Base-by-base conservation (phyloP, 2,888 invertebrate species). In the Caenorhabditis panamensis region DNA sequence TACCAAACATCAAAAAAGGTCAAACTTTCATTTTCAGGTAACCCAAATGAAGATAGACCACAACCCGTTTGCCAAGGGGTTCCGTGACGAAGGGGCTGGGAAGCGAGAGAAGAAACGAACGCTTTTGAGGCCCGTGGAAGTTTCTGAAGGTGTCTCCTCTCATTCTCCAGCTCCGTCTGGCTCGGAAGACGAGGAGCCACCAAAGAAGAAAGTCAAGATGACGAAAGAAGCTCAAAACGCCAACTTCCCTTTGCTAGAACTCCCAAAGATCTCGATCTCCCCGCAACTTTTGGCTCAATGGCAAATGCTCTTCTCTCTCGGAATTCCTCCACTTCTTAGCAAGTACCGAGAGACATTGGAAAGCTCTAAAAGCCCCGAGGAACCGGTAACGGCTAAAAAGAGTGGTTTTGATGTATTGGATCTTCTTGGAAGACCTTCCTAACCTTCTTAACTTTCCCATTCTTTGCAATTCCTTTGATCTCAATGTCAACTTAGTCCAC, bases 21-120 rank as follows among this genome's bases (percentile, higher is more conserved):
- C n/a, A n/a, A n/a, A n/a, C 16, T 16, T 28, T 36, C 16, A 26
- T 26, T 94, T 93, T 31, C 94, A 97, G 97, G 97, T 97, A 91
- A 97, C 97, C 84, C 96, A 97, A 92, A 93, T 97, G 92, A 97
- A 97, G 93, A 97, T 97, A 92, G 97, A 97, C 94, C 95, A 97
- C 94, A 97, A 97, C 92, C 97, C 97, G 73, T 97, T 97, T 92
- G 97, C 97, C 87, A 97, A 97, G 93, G 97, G 97, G 88, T 97
- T 97, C 93, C 94, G 97, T 90, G 97, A 97, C 92, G 96, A 97
- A 44, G 98, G 98, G 71, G 97, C 97, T 84, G 98, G 98, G 76
- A 97, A 97, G 92, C 93, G 98, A 91, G 97, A 97, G 92, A 98
- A 98, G 94, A 99, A 98, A 97, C 77, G 88, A 18, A 79, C 81